Evolutionary conservation across 1,140 invertebrate genomes (phyloP).

Genomic region (fruit fly (Drosophila melanogaster)): DNA sequence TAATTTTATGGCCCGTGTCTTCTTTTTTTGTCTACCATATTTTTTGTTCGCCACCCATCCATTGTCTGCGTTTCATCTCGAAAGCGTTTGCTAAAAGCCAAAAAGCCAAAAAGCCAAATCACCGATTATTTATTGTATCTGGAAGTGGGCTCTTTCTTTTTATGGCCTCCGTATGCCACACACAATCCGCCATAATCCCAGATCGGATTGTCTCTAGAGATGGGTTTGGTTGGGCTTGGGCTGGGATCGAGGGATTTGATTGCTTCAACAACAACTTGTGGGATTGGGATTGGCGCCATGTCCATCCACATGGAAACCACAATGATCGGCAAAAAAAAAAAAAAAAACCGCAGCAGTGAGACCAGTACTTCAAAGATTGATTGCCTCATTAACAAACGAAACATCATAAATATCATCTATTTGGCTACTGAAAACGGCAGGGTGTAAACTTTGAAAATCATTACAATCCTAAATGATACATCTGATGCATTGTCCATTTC

Average conservation of each 20-base stretch:
- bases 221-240: neutral
- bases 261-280: slow-evolving; percentile 2
- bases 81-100: slow-evolving; percentile 48
- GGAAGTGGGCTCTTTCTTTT: slow-evolving; percentile 45
- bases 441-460: neutral
- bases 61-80: slow-evolving; percentile 17
- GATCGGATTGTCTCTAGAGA: neutral
- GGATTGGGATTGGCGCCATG: slow-evolving; percentile 22
- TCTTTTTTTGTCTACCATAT: slow-evolving; percentile 22
- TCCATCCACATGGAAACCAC: slow-evolving; percentile 6
- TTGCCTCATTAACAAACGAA: slow-evolving; percentile 13
- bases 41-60: neutral
- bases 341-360: slow-evolving; percentile 9
- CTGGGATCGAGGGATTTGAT: neutral
- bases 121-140: slow-evolving; percentile 71
- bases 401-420: neutral
- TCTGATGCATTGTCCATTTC: neutral
- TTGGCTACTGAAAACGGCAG: slow-evolving; percentile 13
- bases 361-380: slow-evolving; percentile 21
- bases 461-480: no score
- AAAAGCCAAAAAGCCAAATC: slow-evolving; percentile 65
- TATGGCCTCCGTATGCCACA: slow-evolving; percentile 26
- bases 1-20: slow-evolving; percentile 67
- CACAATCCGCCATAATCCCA: slow-evolving; percentile 7
- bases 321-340: slow-evolving; percentile 18